These are phyloP conservation scores for Hydrophis major DNA, from an alignment of 2,797 vertebrate genomes.

Conservation along the genomic window DNA sequence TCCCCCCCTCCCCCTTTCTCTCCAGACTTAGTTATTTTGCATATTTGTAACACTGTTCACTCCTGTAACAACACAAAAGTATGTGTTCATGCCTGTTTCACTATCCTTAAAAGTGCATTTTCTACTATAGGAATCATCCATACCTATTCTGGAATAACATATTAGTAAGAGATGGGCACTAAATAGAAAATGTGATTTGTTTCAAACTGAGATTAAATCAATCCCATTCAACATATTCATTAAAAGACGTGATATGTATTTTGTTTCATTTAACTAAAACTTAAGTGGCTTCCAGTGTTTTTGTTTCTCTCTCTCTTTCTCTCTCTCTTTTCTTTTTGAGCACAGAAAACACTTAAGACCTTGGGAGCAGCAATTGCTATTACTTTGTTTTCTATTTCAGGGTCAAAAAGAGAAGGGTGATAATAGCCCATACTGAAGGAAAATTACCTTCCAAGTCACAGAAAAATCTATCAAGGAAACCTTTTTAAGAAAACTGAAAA, in stretches of 20 bases:
- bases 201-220: not conserved
- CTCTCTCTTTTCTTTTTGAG: not conserved
- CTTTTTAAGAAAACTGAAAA: not conserved
- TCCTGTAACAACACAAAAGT: not conserved
- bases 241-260: not conserved
- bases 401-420: not conserved
- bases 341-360: not conserved
- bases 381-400: not conserved
- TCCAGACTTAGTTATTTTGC: not conserved
- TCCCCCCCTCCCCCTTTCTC: not conserved
- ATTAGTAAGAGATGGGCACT: not conserved
- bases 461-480: not conserved
- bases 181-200: not conserved
- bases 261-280: not conserved
- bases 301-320: not conserved
- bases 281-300: not conserved
- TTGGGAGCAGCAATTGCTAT: not conserved
- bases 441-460: not conserved
- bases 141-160: not conserved
- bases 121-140: not conserved
- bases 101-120: not conserved
- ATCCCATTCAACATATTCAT: not conserved
- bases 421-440: not conserved
- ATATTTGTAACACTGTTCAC: not conserved
- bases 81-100: not conserved